Evolutionary conservation across 35 echinoderm and acorn worm species (phyloP).

Genomic region (Stichopus chloronotus): DNA sequence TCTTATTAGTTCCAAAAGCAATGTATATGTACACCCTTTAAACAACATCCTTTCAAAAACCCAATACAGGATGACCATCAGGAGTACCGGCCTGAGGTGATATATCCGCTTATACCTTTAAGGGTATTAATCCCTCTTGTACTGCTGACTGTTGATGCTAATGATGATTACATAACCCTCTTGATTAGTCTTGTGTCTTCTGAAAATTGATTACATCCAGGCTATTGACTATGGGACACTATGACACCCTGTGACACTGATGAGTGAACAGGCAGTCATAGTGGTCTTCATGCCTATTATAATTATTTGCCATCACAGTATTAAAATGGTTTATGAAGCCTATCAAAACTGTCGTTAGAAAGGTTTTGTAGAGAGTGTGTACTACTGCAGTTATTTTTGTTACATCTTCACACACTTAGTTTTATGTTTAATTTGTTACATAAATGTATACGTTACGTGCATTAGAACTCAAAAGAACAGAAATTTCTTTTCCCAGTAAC

Average conservation of each 20-base stretch:
- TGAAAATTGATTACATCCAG: not conserved
- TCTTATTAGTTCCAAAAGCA: not conserved
- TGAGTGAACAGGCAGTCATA: not conserved
- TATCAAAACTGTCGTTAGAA: no score
- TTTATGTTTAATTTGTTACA: no score
- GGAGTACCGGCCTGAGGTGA: not conserved
- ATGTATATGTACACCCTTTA: not conserved
- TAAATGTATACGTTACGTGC: no score
- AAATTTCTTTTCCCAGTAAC: no score
- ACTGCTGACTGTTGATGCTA: not conserved
- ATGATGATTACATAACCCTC: not conserved
- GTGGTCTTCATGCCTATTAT: no score
- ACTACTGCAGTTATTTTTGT: no score
- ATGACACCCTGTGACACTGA: not conserved
- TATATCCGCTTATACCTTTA: not conserved
- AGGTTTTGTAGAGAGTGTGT: no score
- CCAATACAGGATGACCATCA: not conserved
- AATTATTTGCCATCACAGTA: no score
- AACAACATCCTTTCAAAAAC: not conserved
- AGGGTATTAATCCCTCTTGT: not conserved
- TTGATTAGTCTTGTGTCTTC: not conserved
- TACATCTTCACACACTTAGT: no score
- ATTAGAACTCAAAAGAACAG: no score
- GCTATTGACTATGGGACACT: not conserved
- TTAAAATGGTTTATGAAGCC: no score